Base-by-base conservation (phyloP, 2,888 invertebrate genomes). In the Drosophila neutralis region DNA sequence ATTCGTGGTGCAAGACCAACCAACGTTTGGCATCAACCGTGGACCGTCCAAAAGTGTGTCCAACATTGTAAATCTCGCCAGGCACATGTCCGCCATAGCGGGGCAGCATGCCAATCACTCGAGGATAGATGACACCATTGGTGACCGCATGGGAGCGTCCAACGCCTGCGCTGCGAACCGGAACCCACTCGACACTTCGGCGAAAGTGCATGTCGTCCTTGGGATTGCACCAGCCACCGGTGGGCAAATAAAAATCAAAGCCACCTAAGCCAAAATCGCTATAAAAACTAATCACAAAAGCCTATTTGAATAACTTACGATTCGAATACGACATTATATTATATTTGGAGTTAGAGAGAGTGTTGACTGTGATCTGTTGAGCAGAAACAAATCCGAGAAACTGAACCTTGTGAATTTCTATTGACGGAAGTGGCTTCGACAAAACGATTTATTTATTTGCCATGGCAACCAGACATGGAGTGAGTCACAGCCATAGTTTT, bases 11-110 rank as follows among this genome's bases (percentile, higher is more conserved):
- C 65, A 85, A 56, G 33, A 95, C 94, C 64, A 97, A 93, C 95
- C 96, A 96, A 76, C 95, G 93, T 90, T 96, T 96, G 0, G 96
- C 96, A 89, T 96, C 95, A 81, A 95, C 93, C 0, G 96, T 95
- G 89, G 96, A 95, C 77, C 95, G 95, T 31, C 97, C 97, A 92
- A 95, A 97, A 0, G 97, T 96, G 91, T 95, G 96, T 18, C 97
- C 97, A 92, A 95, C 95, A 21, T 96, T 95, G 92, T 96, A 96
- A 80, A 94, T 94, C 68, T 94, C 94, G 31, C 97, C 97, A 0
- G 97, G 97, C 72, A 97, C 95, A 89, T 97, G 97, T 0, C 97
- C 97, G 4, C 95, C 94, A 92, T 97, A 97, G 92, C 95, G 96
- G 0, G 97, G 97, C 77, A 97, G 91, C 94, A 97, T 95, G 15